Conservation (phyloP, 2,888 invertebrate genomes). For the Neoaliturus tenellus region DNA sequence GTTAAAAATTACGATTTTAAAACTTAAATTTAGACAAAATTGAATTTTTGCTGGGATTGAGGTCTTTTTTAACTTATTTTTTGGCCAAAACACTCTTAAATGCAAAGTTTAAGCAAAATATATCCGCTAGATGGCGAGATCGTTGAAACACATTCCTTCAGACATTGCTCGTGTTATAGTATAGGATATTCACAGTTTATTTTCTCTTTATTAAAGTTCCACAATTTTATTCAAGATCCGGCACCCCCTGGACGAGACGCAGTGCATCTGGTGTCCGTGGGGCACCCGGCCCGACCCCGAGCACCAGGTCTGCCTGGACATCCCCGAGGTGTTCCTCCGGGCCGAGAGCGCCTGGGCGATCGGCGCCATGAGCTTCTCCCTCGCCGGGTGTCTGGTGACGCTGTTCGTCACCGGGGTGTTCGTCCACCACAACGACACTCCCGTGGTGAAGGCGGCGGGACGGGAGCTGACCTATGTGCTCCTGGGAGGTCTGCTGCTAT, state of each 20-base stretch:
- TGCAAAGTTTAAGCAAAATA: no score
- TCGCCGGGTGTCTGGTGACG: constrained; percentile 85
- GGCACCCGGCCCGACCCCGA: constrained; percentile 73
- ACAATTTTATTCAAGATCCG: no score
- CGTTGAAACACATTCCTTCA: no score
- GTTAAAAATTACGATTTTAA: no score
- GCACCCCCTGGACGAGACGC: constrained; percentile 86
- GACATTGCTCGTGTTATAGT: no score
- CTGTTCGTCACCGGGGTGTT: constrained; percentile 87
- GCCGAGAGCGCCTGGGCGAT: constrained; percentile 94
- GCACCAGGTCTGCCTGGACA: constrained; percentile 71
- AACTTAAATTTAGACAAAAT: no score
- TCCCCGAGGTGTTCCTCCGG: constrained; percentile 89
- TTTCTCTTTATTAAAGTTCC: no score
- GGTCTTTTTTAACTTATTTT: no score
- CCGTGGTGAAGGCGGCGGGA: constrained; percentile 97
- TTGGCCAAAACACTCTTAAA: no score
- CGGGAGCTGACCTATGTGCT: constrained; percentile 94
- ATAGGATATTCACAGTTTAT: no score
- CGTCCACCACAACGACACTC: constrained; percentile 92
- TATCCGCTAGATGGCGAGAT: no score
- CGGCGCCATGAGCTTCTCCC: constrained; percentile 82
- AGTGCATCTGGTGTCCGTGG: constrained; percentile 86
- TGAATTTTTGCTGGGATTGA: no score
- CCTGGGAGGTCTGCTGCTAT: constrained; percentile 91